Base-by-base conservation (phyloP, 2,797 vertebrate genomes). In the Vipera ursinii region DNA sequence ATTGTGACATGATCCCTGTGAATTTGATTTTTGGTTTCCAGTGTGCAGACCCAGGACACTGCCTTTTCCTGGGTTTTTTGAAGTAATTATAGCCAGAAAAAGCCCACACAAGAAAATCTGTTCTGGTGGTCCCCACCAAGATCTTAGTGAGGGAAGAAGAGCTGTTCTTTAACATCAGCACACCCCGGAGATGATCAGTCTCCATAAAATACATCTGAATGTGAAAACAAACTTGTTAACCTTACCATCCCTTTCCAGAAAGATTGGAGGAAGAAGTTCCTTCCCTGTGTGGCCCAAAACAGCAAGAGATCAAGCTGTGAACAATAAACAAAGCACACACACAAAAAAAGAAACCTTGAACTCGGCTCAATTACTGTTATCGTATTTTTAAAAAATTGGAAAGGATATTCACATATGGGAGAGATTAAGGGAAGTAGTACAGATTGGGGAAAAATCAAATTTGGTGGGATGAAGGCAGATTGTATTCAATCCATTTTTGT, bases 51-150 rank as follows among this genome's bases (percentile, higher is more conserved):
- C 96, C 94, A 95, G 95, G 90, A 93, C 95, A 96, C 38, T 82
- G 91, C 94, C 94, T 97, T 96, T 96, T 95, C 96, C 96, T 95
- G 95, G 97, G 96, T 92, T 96, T 97, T 97, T 95, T 96, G 97
- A 97, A 97, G 96, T 95, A 94, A 95, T 96, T 94, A 93, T 95
- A 95, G 96, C 95, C 96, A 95, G 96, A 97, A 96, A 96, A 96
- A 96, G 97, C 96, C 97, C 96, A 97, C 97, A 97, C 98, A 96
- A 97, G 97, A 96, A 97, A 96, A 97, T 97, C 97, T 17, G 95
- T 93, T 97, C 96, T 96, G 97, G 97, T 97, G 97, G 97, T 97
- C 97, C 94, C 95, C 92, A 97, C 97, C 97, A 97, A 97, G 95
- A 96, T 97, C 97, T 97, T 4, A 94, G 95, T 93, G 96, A 96